Percentiles rank a stretch among this genome's conserved stretches.
Evolutionary conservation across 2,797 vertebrate species (phyloP).

Genomic region (Salarias fasciatus): DNA sequence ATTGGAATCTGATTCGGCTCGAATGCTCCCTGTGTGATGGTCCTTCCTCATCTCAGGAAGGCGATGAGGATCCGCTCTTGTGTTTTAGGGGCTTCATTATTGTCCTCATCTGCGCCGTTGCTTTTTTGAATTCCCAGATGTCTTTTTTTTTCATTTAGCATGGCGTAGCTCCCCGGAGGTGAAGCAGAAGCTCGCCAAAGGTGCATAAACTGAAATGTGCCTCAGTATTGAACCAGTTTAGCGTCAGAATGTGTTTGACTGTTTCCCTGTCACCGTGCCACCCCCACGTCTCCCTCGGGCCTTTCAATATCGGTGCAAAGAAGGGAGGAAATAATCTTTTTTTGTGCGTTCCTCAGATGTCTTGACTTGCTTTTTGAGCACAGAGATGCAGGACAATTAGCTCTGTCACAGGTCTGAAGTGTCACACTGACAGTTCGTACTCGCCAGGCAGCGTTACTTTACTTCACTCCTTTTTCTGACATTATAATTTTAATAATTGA

Average conservation of each 20-base stretch:
- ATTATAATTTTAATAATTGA: too few relatives aligned
- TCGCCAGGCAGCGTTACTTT: conserved; percentile 4
- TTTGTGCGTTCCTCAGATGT: not conserved
- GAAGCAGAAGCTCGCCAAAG: not conserved
- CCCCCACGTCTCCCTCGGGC: conserved; percentile 43
- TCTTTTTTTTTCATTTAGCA: conserved; percentile 12
- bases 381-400: conserved; percentile 56
- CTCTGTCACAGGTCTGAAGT: conserved; percentile 48
- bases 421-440: conserved; percentile 39
- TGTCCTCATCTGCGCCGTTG: conserved; percentile 14
- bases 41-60: conserved; percentile 25
- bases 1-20: conserved; percentile 38
- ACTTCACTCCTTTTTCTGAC: too few relatives aligned
- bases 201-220: conserved; percentile 1
- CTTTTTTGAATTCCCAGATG: conserved; percentile 12
- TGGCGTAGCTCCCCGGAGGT: conserved; percentile 16
- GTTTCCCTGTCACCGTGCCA: conserved; percentile 23
- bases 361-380: conserved; percentile 13
- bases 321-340: conserved; percentile 24
- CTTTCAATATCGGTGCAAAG: conserved; percentile 40
- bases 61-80: conserved; percentile 5
- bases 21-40: conserved; percentile 18
- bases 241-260: conserved; percentile 39
- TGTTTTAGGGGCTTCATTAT: conserved; percentile 4
- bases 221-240: conserved; percentile 13